phyloP scores from a whole-genome alignment of 2,113 vertebrate genomes.

The Embiotoca jacksoni region DNA sequence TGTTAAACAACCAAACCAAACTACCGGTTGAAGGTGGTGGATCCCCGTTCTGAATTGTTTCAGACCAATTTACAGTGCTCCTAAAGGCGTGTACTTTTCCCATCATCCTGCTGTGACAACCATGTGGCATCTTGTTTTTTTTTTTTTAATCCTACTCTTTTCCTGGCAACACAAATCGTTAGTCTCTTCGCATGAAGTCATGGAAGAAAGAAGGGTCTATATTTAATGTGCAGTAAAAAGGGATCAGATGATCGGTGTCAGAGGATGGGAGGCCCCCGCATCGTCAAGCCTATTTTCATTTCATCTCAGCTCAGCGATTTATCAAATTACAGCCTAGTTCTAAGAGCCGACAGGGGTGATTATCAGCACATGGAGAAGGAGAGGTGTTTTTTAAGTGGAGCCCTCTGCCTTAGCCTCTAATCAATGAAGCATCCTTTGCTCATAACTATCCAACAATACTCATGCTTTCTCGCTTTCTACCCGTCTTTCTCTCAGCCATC shows the following conservation, averaged over 20 bases:
- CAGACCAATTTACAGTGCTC: slow-evolving; percentile 25
- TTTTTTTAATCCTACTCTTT: slow-evolving; percentile 47
- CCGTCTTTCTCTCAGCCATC: slow-evolving; percentile 18
- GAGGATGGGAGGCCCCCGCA: slow-evolving; percentile 44
- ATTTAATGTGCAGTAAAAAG: slow-evolving; percentile 71
- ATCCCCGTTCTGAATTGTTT: slow-evolving; percentile 15
- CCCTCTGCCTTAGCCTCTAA: slow-evolving; percentile 41
- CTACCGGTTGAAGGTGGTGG: neutral
- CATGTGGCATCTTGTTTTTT: neutral
- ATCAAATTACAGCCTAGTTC: slow-evolving; percentile 75
- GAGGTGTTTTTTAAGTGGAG: slow-evolving; percentile 45
- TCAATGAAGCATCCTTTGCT: slow-evolving; percentile 51
- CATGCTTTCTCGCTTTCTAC: slow-evolving; percentile 5
- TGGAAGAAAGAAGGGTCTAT: slow-evolving; percentile 52
- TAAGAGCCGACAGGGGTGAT: slow-evolving; percentile 64
- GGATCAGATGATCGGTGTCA: slow-evolving; percentile 73
- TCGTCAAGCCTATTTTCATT: slow-evolving; percentile 70
- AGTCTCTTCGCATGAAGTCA: slow-evolving; percentile 49
- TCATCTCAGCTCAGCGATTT: slow-evolving; percentile 69
- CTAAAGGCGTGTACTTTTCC: slow-evolving; percentile 7
- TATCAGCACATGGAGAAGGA: slow-evolving; percentile 49
- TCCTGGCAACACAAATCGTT: slow-evolving; percentile 53
- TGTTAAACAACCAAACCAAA: neutral
- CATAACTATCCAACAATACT: slow-evolving; percentile 2
- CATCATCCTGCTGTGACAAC: slow-evolving; percentile 4